A percentile compares a stretch with the other conserved stretches of the same genome.
phyloP scores from a whole-genome alignment of 2,888 invertebrate species.

The Alcis repandata region DNA sequence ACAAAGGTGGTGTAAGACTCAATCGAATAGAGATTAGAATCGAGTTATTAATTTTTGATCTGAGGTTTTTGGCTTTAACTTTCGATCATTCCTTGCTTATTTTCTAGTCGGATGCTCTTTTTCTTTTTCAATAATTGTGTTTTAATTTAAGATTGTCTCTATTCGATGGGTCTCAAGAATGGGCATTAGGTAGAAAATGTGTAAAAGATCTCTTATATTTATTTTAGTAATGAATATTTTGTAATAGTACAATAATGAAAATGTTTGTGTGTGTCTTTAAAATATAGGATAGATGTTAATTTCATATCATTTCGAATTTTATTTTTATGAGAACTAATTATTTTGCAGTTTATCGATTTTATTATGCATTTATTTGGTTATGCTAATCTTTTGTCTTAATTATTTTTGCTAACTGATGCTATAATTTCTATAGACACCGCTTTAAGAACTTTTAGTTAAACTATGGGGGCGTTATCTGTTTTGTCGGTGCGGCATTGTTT shows the following conservation, averaged over 20 bases:
- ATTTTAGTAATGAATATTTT: conserved; percentile 46
- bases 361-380: conserved; percentile 49
- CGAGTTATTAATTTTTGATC: conserved; percentile 10
- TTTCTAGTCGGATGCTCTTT: conserved; percentile 32
- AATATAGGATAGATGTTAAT: conserved; percentile 8
- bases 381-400: conserved; percentile 9
- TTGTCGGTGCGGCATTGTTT: too few relatives aligned
- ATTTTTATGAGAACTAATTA: conserved; percentile 24
- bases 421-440: not conserved
- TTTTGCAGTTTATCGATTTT: conserved; percentile 37
- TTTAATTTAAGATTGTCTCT: conserved; percentile 8
- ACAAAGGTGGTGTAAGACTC: conserved; percentile 2
- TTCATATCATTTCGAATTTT: conserved; percentile 32
- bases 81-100: conserved; percentile 27
- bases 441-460: too few relatives aligned
- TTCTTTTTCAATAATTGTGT: conserved; percentile 10
- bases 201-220: conserved; percentile 67
- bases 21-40: conserved; percentile 11
- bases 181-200: conserved; percentile 61
- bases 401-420: not conserved
- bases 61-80: conserved; percentile 28
- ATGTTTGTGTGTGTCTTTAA: conserved; percentile 26
- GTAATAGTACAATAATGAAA: conserved; percentile 38
- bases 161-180: conserved; percentile 37
- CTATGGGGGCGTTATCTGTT: not conserved